Evolutionary conservation across 1,140 invertebrate species (phyloP), one percentile per base, ranked within the genome.

Genomic region (Batillaria attramentaria): DNA sequence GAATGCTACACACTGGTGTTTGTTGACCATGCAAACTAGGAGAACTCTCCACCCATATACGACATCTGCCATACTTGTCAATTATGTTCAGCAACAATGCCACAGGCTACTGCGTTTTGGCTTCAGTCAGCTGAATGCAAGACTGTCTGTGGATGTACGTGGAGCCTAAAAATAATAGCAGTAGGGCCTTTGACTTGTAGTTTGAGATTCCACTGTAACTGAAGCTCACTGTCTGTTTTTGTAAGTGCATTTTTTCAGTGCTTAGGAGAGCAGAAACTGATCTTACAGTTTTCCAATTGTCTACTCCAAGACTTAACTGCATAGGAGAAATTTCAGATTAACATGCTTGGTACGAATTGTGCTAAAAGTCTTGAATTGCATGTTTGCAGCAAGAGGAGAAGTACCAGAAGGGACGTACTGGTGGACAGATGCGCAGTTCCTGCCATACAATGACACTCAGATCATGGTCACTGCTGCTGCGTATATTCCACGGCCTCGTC

Each of bases 401-500:
- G 31, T 75, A 37, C 35, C 73, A 60, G 54, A 37, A 16, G 57
- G 62, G 20, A 13, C 73, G 13, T 93, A 94, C 81, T 98, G 96
- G 96, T 94, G 94, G 86, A 94, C 96, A 91, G 96, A 96, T 87
- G 97, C 94, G 91, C 93, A 96, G 88, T 92, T 93, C 80, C 60
- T 80, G 37, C 83, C 81, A 0, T 84, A 78, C 75, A 95, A 95
- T 96, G 94, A 94, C 60, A 46, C 24, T 35, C 28, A 76, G 28
- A 54, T 81, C 20, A 69, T 72, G 43, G 74, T 80, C 10, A 77
- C 75, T 20, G 39, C 76, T 20, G 70, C 78, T 8, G 81, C 79
- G n/a, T 82, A 72, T 50, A 31, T 39, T 28, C 77, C 79, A 8
- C 60, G 79, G 35, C 37, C 73, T 20, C 31, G 43, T 3, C 66